These are phyloP conservation scores for Phaethon lepturus DNA, from an alignment of 2,113 vertebrate species.

Conservation along the genomic window DNA sequence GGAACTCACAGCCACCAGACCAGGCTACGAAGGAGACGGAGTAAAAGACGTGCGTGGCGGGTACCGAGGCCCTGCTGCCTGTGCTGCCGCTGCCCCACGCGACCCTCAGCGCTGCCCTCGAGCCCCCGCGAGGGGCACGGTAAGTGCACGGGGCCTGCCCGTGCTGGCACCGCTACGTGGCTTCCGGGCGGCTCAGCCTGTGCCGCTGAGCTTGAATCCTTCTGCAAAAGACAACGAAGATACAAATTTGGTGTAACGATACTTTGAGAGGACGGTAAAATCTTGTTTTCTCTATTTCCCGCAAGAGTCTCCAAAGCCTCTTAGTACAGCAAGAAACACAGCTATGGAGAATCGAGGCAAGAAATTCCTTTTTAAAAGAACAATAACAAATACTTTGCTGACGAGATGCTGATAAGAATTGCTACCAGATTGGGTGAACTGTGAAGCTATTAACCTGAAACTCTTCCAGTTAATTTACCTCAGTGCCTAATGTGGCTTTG, in stretches of 20 bases:
- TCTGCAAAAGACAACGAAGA: background rate
- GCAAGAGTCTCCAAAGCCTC: background rate
- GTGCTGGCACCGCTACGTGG: rapidly evolving
- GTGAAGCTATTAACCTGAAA: background rate
- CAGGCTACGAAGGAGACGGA: background rate
- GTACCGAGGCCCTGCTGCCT: too few species aligned
- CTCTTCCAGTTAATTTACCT: background rate
- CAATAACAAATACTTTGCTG: background rate
- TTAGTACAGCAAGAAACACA: background rate
- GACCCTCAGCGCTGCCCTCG: background rate
- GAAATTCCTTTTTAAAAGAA: background rate
- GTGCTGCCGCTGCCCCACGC: background rate
- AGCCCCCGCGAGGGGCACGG: background rate
- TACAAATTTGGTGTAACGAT: rapidly evolving
- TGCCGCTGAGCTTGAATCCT: background rate
- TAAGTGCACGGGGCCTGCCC: background rate
- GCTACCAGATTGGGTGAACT: background rate
- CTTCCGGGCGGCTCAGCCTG: background rate
- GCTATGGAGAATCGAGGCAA: background rate
- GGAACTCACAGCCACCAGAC: background rate
- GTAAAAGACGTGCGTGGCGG: rapidly evolving
- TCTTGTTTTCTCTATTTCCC: background rate
- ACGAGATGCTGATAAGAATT: background rate
- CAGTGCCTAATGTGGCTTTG: rapidly evolving
- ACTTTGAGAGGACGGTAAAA: background rate